Evolutionary conservation across 2,888 invertebrate genomes (phyloP), one percentile per base, ranked within the genome.

Genomic region (Formica aserva): DNA sequence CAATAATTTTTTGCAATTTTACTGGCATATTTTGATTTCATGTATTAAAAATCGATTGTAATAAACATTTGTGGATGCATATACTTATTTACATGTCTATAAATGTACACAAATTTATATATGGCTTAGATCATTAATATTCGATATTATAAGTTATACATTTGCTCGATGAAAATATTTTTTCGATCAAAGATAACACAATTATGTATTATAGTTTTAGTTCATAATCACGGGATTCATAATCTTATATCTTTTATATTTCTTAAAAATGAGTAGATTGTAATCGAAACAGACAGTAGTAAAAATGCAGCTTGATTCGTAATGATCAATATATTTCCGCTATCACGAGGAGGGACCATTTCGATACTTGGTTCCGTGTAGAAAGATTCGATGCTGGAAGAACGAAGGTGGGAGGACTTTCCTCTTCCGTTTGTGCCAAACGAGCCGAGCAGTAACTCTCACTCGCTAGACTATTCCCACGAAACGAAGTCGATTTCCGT

Each of bases 381-480:
- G 75, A 71, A 76, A 45, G 62, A n/a, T 29, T 62, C 8, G 9
- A 1, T 1, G n/a, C n/a, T 45, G 35, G 22, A 77, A 71, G 32
- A 82, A 71, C 29, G 67, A 74, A 86, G 85, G 83, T 86, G 88
- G 83, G 86, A 75, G 86, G 82, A 89, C 89, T 91, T 91, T 91
- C 90, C 86, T 88, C 91, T 90, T 88, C 89, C 22, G 67, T 65
- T 52, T 38, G 82, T 76, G 72, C 41, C 63, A 67, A 85, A 80
- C 55, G 18, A 57, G 9, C 63, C 18, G n/a, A 26, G n/a, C 66
- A 26, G 65, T 48, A 6, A 71, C 55, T 57, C 55, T 84, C 76
- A 76, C 75, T 60, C 45, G 48, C 48, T 22, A n/a, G 15, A n/a
- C 13, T n/a, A 66, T 62, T 60, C 18, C 41, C 78, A 35, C n/a